A percentile compares a stretch with the other conserved stretches of the same genome.
phyloP scores from a whole-genome alignment of 1,140 invertebrate species.

The Chionoecetes opilio region DNA sequence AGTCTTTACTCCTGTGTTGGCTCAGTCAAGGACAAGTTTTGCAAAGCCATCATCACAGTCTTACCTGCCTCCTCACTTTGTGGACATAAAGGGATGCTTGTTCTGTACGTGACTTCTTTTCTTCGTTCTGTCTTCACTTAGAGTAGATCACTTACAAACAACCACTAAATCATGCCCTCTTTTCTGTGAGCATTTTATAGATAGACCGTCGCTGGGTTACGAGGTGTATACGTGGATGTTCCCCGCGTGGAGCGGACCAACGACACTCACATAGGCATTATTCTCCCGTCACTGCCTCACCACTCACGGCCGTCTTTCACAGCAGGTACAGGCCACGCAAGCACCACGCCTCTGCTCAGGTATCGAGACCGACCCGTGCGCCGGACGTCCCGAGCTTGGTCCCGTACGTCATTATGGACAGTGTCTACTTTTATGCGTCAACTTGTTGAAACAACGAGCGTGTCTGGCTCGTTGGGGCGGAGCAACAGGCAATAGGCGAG shows the following conservation, averaged over 20 bases:
- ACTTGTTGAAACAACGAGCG: conserved; percentile 28
- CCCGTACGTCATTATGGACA: not conserved
- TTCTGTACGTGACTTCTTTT: not conserved
- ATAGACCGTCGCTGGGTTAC: not conserved
- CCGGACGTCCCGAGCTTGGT: not conserved
- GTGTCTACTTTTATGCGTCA: conserved; percentile 4
- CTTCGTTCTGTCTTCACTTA: not conserved
- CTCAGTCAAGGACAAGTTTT: not conserved
- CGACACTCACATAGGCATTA: not conserved
- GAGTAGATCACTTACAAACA: not conserved
- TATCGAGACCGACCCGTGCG: not conserved
- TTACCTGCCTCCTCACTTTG: not conserved
- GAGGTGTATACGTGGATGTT: not conserved
- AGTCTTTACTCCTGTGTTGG: not conserved
- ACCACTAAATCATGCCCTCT: not conserved
- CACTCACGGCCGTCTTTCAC: not conserved
- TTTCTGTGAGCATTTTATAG: not conserved
- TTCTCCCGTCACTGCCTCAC: not conserved
- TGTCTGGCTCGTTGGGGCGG: conserved; percentile 3
- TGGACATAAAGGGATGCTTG: no score
- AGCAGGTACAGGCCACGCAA: not conserved
- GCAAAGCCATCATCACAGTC: not conserved
- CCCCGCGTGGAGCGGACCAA: not conserved
- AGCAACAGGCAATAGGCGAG: not conserved
- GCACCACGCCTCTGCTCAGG: not conserved